A percentile compares a stretch with the other conserved stretches of the same genome.
phyloP scores from a whole-genome alignment of 2,888 invertebrate genomes.

The Atrina japonica region DNA sequence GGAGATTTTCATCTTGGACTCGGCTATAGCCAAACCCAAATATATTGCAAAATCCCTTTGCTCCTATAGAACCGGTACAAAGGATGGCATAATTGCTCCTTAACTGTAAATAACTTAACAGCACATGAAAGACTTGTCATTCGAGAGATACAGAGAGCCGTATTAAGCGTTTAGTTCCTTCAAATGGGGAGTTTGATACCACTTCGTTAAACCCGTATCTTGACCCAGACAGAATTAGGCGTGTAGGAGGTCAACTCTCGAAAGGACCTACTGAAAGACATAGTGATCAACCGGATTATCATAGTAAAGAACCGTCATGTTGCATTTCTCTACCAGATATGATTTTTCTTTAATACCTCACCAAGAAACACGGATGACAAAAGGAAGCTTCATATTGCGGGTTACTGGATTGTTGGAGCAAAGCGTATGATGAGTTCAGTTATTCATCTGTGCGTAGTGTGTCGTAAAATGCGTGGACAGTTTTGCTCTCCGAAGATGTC shows the following conservation, averaged over 20 bases:
- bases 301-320: slow-evolving; percentile 33
- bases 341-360: slow-evolving; percentile 34
- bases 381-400: slow-evolving; percentile 31
- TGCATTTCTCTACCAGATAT: slow-evolving; percentile 30
- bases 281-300: slow-evolving; percentile 32
- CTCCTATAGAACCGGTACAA: too few species aligned
- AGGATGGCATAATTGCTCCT: too few species aligned
- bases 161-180: too few species aligned
- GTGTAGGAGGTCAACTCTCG: slow-evolving; percentile 41
- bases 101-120: too few species aligned
- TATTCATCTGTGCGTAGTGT: slow-evolving; percentile 31
- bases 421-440: slow-evolving; percentile 34
- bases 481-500: slow-evolving; percentile 28
- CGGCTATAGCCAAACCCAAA: too few species aligned
- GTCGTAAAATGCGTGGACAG: slow-evolving; percentile 30
- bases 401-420: slow-evolving; percentile 46
- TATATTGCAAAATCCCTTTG: too few species aligned
- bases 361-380: slow-evolving; percentile 21
- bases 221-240: slow-evolving; percentile 36
- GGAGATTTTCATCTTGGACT: slow-evolving; percentile 8
- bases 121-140: too few species aligned
- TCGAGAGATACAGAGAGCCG: too few species aligned
- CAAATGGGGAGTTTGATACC: too few species aligned
- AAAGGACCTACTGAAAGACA: not conserved
- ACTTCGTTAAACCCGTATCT: too few species aligned